phyloP scores from a whole-genome alignment of 2,797 vertebrate genomes.

The Astyanax mexicanus region DNA sequence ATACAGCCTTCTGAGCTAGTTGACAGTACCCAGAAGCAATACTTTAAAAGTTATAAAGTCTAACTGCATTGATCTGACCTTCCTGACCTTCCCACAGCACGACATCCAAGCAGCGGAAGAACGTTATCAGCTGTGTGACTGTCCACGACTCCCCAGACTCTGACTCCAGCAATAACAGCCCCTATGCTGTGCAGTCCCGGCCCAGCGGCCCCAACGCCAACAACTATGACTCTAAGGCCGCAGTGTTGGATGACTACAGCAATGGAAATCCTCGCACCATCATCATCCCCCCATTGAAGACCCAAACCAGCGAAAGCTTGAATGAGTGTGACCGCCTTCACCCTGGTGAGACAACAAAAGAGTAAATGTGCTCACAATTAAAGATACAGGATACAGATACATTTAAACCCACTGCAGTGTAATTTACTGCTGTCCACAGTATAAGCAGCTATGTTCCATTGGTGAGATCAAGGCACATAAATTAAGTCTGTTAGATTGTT shows the following conservation, averaged over 20 bases:
- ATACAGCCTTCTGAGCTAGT: not conserved
- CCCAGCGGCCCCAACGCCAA: conserved; percentile 78
- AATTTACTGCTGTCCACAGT: not conserved
- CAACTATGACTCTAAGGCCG: conserved; percentile 87
- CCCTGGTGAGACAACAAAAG: conserved; percentile 82
- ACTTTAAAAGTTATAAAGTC: too few species aligned
- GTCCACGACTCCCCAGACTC: conserved; percentile 98
- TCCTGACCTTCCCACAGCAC: conserved; percentile 75
- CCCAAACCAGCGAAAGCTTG: conserved; percentile 86
- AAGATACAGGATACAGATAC: not conserved
- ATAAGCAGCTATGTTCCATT: not conserved
- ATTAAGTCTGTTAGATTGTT: not conserved
- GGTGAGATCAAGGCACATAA: not conserved
- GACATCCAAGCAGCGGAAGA: conserved; percentile 95
- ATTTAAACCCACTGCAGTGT: not conserved
- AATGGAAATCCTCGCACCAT: conserved; percentile 92
- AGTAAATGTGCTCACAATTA: conserved; percentile 9
- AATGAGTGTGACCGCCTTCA: conserved; percentile 91
- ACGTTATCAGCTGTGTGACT: conserved; percentile 98
- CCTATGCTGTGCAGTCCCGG: conserved; percentile 86
- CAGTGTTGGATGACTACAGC: conserved; percentile 87
- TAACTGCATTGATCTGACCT: not conserved
- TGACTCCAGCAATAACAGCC: conserved; percentile 94
- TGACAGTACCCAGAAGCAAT: too few species aligned
- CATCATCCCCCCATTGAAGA: conserved; percentile 96